Conservation (phyloP, 1,140 invertebrate species). For the Scaptomyza graminum region DNA sequence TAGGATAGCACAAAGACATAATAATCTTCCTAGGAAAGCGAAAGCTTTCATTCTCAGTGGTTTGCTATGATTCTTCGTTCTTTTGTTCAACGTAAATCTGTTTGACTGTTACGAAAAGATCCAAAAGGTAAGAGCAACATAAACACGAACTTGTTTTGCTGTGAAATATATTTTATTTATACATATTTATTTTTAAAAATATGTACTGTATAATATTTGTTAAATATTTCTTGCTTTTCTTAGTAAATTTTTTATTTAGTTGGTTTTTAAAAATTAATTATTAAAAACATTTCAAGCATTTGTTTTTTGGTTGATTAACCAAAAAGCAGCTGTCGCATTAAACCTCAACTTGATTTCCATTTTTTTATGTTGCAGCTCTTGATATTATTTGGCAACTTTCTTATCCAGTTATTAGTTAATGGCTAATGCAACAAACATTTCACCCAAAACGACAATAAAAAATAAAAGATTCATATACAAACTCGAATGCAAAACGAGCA, state of each 20-base stretch:
- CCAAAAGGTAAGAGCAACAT: not conserved
- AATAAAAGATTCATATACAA: slow-evolving; percentile 13
- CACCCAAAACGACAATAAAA: slow-evolving; percentile 7
- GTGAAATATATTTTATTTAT: not conserved
- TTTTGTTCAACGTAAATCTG: not conserved
- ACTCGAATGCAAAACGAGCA: slow-evolving; percentile 15
- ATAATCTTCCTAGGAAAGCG: not conserved
- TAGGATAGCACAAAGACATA: not conserved
- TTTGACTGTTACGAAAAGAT: not conserved
- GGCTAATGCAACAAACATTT: too few species aligned
- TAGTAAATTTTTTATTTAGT: not conserved
- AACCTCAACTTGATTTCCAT: slow-evolving; percentile 10
- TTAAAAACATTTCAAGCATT: not conserved
- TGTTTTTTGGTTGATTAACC: not conserved
- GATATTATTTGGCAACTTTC: slow-evolving; percentile 35
- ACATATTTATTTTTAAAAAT: too few species aligned
- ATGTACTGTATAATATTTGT: not conserved
- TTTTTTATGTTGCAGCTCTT: not conserved
- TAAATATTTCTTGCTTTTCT: not conserved
- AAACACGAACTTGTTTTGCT: not conserved
- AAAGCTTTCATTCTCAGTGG: not conserved
- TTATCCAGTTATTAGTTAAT: slow-evolving; percentile 29
- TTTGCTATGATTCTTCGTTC: not conserved
- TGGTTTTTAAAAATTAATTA: not conserved
- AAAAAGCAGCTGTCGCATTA: slow-evolving; percentile 7